A percentile compares a stretch with the other conserved stretches of the same genome.
These are phyloP conservation scores for Ceramica pisi DNA, from an alignment of 2,888 invertebrate genomes.

Conservation along the genomic window DNA sequence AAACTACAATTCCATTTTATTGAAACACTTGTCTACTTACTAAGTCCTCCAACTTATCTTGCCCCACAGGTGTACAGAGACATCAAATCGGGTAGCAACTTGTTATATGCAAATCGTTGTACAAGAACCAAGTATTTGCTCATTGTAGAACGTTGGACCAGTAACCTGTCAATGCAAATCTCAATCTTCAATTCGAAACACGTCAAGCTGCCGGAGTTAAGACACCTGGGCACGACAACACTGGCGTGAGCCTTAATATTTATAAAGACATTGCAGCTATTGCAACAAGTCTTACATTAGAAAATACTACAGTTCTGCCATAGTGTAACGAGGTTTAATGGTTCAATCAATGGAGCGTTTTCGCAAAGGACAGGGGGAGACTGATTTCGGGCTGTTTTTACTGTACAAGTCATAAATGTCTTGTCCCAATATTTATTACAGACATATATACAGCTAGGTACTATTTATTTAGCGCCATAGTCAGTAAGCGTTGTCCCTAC, in stretches of 20 bases:
- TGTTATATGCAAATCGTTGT: constrained; percentile 12
- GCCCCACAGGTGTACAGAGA: background rate
- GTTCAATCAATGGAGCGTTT: background rate
- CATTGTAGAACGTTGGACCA: constrained; percentile 27
- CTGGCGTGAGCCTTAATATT: constrained; percentile 24
- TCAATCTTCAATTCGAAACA: constrained; percentile 42
- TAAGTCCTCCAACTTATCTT: background rate
- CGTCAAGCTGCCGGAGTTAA: constrained; percentile 34
- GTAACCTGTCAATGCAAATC: constrained; percentile 40
- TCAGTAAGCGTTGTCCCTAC: too few species aligned
- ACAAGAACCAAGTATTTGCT: background rate
- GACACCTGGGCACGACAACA: constrained; percentile 47
- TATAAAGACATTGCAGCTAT: constrained; percentile 27
- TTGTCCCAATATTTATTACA: too few species aligned
- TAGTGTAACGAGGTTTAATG: background rate
- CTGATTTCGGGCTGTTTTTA: too few species aligned
- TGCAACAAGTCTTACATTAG: constrained; percentile 15
- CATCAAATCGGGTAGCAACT: constrained; percentile 16
- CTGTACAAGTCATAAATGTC: too few species aligned
- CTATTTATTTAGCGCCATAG: too few species aligned
- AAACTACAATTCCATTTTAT: too few species aligned
- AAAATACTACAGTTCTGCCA: background rate
- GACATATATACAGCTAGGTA: too few species aligned
- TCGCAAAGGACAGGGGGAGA: background rate
- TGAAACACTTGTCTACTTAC: too few species aligned